Conservation (phyloP, 2,888 invertebrate genomes). For the Caenorhabditis virilis region DNA sequence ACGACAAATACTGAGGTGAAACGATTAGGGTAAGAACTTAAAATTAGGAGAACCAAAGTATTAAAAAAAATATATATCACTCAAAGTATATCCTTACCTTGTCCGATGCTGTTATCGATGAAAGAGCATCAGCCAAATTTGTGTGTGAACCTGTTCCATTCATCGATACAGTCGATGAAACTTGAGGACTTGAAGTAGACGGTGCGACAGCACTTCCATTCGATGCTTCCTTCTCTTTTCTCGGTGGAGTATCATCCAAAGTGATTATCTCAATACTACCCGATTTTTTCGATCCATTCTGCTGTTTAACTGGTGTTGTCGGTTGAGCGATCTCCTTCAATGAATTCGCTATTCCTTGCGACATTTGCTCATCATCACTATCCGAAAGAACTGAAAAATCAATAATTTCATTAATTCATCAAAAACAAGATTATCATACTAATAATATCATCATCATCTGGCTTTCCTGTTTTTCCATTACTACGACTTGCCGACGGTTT, state of each 20-base stretch:
- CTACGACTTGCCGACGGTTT: not conserved
- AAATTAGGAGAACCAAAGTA: too few species aligned
- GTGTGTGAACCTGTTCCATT: not conserved
- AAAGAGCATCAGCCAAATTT: not conserved
- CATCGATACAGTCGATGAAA: too few species aligned
- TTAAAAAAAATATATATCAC: too few species aligned
- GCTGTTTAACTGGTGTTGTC: not conserved
- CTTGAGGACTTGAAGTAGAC: too few species aligned
- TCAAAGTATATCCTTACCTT: too few species aligned
- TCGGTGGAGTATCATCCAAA: conserved; percentile 37
- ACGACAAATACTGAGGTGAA: too few species aligned
- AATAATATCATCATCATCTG: conserved; percentile 19
- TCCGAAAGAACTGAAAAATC: conserved; percentile 18
- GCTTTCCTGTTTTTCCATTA: not conserved
- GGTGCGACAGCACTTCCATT: too few species aligned
- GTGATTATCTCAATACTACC: conserved; percentile 29
- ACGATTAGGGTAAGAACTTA: too few species aligned
- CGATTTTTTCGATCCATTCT: not conserved
- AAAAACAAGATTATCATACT: conserved; percentile 7
- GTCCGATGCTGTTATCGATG: too few species aligned
- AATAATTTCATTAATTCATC: not conserved
- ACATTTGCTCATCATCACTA: conserved; percentile 23
- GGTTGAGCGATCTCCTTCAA: not conserved
- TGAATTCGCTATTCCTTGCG: conserved; percentile 20
- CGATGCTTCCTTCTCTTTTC: too few species aligned